Evolutionary conservation across 2,888 invertebrate species (phyloP).

Genomic region (Acleris literana): DNA sequence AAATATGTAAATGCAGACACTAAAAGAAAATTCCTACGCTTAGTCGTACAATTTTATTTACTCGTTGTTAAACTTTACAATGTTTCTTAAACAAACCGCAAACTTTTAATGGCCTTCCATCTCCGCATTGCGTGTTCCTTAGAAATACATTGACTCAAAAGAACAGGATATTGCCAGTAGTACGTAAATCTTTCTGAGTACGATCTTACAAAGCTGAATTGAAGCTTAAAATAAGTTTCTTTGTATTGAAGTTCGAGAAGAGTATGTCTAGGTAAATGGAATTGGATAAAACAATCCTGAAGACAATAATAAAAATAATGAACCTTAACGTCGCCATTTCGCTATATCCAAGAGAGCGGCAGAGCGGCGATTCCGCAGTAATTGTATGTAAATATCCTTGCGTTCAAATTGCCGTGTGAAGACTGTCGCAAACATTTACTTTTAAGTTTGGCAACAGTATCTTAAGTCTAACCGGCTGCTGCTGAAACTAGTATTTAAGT

Average conservation of each 20-base stretch:
- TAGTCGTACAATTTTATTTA: constrained; percentile 31
- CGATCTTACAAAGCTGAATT: background rate
- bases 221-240: background rate
- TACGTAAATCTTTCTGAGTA: constrained; percentile 1
- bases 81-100: constrained; percentile 32
- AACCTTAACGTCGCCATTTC: constrained; percentile 9
- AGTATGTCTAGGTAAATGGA: background rate
- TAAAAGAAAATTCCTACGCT: constrained; percentile 29
- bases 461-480: background rate
- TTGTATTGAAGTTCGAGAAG: background rate
- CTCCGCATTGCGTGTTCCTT: constrained; percentile 25
- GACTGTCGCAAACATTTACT: constrained; percentile 21
- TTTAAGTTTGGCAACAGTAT: constrained; percentile 7
- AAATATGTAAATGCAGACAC: constrained; percentile 28
- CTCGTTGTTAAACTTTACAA: constrained; percentile 33
- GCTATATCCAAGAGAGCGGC: constrained; percentile 2
- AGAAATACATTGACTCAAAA: constrained; percentile 24
- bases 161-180: constrained; percentile 21
- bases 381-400: constrained; percentile 28
- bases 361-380: constrained; percentile 16
- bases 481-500: no score
- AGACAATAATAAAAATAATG: constrained; percentile 20
- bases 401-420: constrained; percentile 11
- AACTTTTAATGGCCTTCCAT: constrained; percentile 33
- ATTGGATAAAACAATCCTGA: background rate